A percentile compares a stretch with the other conserved stretches of the same genome.
Conservation (phyloP, 2,113 vertebrate species). For the Lycaon pictus region DNA sequence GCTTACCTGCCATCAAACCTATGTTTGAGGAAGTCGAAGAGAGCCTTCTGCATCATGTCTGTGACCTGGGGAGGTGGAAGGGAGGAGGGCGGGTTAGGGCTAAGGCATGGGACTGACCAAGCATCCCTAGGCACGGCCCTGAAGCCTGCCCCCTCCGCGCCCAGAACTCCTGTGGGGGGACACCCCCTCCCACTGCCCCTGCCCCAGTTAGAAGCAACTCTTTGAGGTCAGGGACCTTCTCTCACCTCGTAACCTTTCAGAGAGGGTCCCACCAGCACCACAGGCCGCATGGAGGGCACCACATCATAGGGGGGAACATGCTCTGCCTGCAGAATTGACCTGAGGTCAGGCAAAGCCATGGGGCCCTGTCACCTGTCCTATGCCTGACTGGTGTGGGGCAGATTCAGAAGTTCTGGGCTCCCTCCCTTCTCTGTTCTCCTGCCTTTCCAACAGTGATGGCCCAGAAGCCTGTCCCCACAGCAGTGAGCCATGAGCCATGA, state of each 20-base stretch:
- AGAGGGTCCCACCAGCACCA: conserved; percentile 97
- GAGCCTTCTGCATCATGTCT: conserved; percentile 99
- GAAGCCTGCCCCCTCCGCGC: background rate
- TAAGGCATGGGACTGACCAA: background rate
- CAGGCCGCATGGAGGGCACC: conserved; percentile 97
- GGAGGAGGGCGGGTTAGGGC: background rate
- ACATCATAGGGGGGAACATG: conserved; percentile 96
- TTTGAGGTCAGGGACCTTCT: background rate
- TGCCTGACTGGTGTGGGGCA: background rate
- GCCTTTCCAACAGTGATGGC: background rate
- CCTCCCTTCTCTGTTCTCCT: conserved; percentile 53
- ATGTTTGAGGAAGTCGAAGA: conserved; percentile 98
- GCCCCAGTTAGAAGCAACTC: background rate
- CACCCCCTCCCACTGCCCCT: background rate
- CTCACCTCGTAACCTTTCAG: conserved; percentile 98
- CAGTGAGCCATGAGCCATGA: background rate
- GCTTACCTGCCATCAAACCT: conserved; percentile 97
- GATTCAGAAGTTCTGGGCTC: conserved; percentile 12
- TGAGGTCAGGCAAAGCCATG: background rate
- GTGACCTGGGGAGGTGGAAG: conserved; percentile 91
- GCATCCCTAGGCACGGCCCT: background rate
- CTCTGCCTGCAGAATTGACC: conserved; percentile 88
- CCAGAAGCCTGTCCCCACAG: conserved; percentile 36
- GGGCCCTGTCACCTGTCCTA: background rate
- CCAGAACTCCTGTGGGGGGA: background rate